phyloP scores from a whole-genome alignment of 2,113 vertebrate genomes.

The Porphyrio hochstetteri region DNA sequence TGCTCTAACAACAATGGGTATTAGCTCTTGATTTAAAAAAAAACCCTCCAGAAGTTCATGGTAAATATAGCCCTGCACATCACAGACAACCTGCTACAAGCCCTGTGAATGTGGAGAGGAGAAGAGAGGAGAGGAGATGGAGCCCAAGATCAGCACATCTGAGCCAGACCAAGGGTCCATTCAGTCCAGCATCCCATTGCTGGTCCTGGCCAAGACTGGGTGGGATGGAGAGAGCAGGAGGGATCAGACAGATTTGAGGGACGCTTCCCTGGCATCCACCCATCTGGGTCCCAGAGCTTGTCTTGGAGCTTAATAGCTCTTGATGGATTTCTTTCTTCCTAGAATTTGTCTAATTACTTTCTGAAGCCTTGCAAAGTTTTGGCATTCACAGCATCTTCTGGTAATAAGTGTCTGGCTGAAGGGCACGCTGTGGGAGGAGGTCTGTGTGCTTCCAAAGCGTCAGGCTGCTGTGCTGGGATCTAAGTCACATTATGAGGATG shows the following conservation, averaged over 20 bases:
- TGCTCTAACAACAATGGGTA: not conserved
- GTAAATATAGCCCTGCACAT: not conserved
- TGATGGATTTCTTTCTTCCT: not conserved
- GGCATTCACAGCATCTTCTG: not conserved
- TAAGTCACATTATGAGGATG: not conserved
- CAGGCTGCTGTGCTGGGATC: fast-evolving
- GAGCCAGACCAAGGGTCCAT: not conserved
- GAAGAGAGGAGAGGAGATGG: not conserved
- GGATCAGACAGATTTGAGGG: not conserved
- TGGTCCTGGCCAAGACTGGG: not conserved
- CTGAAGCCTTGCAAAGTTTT: not conserved
- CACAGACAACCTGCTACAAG: not conserved
- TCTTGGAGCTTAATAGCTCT: not conserved
- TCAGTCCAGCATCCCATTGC: not conserved
- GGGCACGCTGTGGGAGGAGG: fast-evolving
- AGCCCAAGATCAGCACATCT: not conserved
- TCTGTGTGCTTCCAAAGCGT: not conserved
- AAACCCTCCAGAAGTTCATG: not conserved
- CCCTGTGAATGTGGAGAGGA: not conserved
- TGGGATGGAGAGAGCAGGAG: not conserved
- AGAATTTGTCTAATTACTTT: slow-evolving; percentile 16
- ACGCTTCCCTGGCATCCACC: not conserved
- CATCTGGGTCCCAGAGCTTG: not conserved
- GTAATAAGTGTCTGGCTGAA: not conserved
- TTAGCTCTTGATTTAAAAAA: not conserved